phyloP scores from a whole-genome alignment of 1,140 invertebrate species.

The Brachionus sp. region DNA sequence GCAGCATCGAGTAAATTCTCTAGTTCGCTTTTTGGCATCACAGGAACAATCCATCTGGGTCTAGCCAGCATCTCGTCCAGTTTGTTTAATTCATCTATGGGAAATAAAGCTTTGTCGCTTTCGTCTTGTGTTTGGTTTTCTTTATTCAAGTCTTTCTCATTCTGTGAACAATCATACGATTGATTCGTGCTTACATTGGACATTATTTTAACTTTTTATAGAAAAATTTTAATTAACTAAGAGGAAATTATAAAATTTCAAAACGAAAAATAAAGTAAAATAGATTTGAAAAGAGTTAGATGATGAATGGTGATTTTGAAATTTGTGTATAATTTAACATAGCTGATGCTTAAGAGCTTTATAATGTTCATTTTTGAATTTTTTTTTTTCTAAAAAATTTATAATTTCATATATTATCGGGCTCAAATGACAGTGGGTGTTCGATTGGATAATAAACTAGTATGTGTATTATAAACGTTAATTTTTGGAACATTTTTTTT shows the following conservation, averaged over 20 bases:
- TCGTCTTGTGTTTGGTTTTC: not conserved
- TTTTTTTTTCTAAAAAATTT: not conserved
- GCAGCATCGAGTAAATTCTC: conserved; percentile 83
- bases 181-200: conserved; percentile 22
- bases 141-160: not conserved
- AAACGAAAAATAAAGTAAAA: not conserved
- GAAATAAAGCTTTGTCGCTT: not conserved
- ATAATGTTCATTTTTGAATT: conserved; percentile 23
- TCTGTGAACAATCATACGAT: not conserved
- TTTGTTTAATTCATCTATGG: conserved; percentile 12
- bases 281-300: not conserved
- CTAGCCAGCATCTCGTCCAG: conserved; percentile 75
- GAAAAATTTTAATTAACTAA: not conserved
- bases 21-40: conserved; percentile 88
- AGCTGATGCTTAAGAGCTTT: conserved; percentile 19
- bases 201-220: conserved; percentile 7
- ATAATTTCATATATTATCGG: not conserved
- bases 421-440: not conserved
- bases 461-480: not conserved
- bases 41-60: conserved; percentile 91
- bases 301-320: conserved; percentile 41
- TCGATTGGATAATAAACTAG: not conserved
- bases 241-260: not conserved
- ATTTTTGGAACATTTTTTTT: not conserved
- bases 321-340: conserved; percentile 28